Percentiles rank a stretch among this genome's conserved stretches.
phyloP scores from a whole-genome alignment of 92 coral and sea anemone species.

The Pocillopora grandis region DNA sequence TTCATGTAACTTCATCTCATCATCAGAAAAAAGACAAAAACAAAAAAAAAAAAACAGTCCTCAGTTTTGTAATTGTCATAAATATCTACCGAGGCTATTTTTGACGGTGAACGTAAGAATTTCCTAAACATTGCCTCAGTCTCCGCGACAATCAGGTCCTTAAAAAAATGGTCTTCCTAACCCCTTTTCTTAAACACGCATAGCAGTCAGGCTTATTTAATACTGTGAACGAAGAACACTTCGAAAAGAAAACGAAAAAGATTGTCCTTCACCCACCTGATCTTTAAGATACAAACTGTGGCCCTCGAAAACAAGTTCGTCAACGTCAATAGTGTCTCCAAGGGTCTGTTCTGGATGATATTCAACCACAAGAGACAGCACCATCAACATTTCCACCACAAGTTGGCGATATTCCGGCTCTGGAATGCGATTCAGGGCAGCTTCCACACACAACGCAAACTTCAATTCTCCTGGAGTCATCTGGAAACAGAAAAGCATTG shows the following conservation, averaged over 20 bases:
- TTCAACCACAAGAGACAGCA: constrained; percentile 86
- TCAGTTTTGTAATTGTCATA: too few species aligned
- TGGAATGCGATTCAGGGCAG: constrained; percentile 91
- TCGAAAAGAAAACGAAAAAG: background rate
- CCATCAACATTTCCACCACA: constrained; percentile 92
- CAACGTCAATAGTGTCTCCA: constrained; percentile 90
- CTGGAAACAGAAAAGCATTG: constrained; percentile 36
- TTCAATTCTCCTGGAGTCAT: constrained; percentile 98
- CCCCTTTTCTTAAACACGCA: too few species aligned
- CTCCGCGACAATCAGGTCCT: too few species aligned
- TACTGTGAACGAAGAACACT: background rate
- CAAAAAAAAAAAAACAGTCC: too few species aligned
- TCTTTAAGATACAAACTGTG: constrained; percentile 75
- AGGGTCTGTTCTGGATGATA: constrained; percentile 90
- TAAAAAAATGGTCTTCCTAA: too few species aligned
- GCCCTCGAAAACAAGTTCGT: constrained; percentile 84
- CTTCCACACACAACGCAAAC: constrained; percentile 93
- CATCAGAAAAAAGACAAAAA: too few species aligned
- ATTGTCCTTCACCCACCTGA: constrained; percentile 54
- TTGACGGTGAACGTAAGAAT: too few species aligned
- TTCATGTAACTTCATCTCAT: too few species aligned
- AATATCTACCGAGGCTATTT: too few species aligned
- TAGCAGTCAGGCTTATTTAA: too few species aligned
- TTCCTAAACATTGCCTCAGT: too few species aligned
- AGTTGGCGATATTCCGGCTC: constrained; percentile 98